These are phyloP conservation scores for Elanus axillaris DNA, from an alignment of 2,113 vertebrate genomes.

Conservation along the genomic window DNA sequence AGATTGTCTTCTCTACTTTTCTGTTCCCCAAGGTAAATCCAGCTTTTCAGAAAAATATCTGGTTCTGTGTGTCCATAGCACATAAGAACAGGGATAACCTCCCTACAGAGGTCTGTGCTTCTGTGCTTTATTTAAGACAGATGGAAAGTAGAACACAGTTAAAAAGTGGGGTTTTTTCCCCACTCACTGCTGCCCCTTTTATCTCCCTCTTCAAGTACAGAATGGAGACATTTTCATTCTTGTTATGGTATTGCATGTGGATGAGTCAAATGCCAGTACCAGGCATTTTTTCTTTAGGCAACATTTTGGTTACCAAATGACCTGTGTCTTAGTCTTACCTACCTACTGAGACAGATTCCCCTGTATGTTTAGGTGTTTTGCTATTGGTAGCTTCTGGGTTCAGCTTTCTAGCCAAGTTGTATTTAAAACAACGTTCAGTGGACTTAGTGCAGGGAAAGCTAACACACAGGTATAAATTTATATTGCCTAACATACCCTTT, in stretches of 20 bases:
- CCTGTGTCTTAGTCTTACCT: background rate
- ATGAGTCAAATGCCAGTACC: background rate
- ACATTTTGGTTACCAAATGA: background rate
- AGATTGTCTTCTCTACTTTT: background rate
- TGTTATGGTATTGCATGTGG: background rate
- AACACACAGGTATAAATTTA: background rate
- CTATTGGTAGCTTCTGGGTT: background rate
- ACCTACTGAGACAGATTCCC: background rate
- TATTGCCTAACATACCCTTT: background rate
- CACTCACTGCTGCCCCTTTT: background rate
- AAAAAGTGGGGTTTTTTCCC: background rate
- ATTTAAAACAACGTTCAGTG: background rate
- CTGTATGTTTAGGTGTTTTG: background rate
- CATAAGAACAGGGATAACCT: background rate
- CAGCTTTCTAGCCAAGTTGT: background rate
- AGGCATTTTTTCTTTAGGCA: background rate
- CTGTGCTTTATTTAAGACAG: background rate
- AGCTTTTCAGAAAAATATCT: background rate
- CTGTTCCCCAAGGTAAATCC: background rate
- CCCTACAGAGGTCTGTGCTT: background rate
- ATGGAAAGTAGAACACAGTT: background rate
- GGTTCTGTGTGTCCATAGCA: background rate
- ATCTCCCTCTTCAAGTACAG: background rate
- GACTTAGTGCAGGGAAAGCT: background rate
- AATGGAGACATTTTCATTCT: background rate